Percentiles rank a stretch among this genome's conserved stretches.
These are phyloP conservation scores for Orchesella flavescens DNA, from an alignment of 2,888 invertebrate genomes.

Conservation along the genomic window DNA sequence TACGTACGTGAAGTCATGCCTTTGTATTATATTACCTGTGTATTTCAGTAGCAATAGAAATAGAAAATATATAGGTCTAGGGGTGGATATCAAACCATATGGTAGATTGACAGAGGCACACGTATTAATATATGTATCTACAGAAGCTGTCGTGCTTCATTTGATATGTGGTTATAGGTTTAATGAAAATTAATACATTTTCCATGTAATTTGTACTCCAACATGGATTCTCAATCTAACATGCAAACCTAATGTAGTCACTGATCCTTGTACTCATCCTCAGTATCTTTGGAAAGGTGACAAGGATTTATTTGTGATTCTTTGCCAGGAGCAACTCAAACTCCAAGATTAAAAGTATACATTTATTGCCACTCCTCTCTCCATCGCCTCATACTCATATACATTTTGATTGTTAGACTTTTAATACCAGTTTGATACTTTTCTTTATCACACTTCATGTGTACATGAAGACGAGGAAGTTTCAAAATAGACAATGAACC, in stretches of 20 bases:
- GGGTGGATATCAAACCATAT: too few species aligned
- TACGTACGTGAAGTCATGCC: too few species aligned
- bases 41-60: too few species aligned
- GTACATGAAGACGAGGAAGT: background rate
- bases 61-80: too few species aligned
- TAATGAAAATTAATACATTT: constrained; percentile 64
- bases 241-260: background rate
- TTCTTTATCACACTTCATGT: background rate
- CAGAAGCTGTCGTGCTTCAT: constrained; percentile 42
- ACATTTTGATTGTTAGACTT: too few species aligned
- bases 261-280: background rate
- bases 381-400: background rate
- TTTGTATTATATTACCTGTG: background rate
- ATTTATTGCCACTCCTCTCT: constrained; percentile 50
- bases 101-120: too few species aligned
- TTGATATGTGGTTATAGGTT: constrained; percentile 10
- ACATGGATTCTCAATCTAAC: constrained; percentile 55
- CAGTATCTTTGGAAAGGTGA: constrained; percentile 26
- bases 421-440: too few species aligned
- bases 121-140: too few species aligned
- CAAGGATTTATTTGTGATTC: constrained; percentile 58
- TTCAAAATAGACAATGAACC: constrained; percentile 70
- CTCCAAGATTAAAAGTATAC: background rate
- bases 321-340: background rate
- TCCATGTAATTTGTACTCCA: constrained; percentile 57